A percentile compares a stretch with the other conserved stretches of the same genome.
Evolutionary conservation across 2,113 vertebrate genomes (phyloP).

Genomic region (Protobothrops mucrosquamatus): DNA sequence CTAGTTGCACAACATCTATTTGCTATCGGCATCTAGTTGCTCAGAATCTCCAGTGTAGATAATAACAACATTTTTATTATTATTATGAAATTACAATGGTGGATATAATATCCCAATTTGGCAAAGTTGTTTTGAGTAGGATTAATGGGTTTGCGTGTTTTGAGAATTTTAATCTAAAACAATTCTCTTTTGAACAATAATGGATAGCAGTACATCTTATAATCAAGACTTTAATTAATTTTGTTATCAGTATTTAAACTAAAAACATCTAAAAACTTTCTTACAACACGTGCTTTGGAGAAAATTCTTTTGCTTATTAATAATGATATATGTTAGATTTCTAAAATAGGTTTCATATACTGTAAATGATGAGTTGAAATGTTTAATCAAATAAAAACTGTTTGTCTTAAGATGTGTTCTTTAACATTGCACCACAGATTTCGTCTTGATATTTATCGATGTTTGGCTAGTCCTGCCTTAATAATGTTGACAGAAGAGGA

Average conservation of each 20-base stretch:
- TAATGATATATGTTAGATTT: not conserved
- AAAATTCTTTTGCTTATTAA: not conserved
- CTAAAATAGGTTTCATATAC: not conserved
- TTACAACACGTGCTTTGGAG: not conserved
- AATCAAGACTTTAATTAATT: not conserved
- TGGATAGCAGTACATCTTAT: not conserved
- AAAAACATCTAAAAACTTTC: not conserved
- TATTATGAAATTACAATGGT: not conserved
- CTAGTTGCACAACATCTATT: no score
- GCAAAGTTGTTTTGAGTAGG: not conserved
- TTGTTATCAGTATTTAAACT: not conserved
- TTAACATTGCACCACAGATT: slow-evolving; percentile 73
- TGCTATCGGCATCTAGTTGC: not conserved
- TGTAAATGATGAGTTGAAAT: slow-evolving; percentile 8
- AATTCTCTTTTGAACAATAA: not conserved
- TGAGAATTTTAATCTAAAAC: not conserved
- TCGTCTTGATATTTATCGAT: slow-evolving; percentile 97
- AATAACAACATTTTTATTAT: not conserved
- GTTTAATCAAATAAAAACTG: slow-evolving; percentile 3
- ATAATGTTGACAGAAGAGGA: slow-evolving; percentile 99
- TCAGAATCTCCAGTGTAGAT: not conserved
- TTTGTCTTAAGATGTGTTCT: slow-evolving; percentile 13
- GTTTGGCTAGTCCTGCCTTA: slow-evolving; percentile 93
- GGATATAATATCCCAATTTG: not conserved
- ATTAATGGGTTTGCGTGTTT: not conserved